A percentile compares a stretch with the other conserved stretches of the same genome.
Conservation (phyloP, 2,888 invertebrate species). For the Cephus pulcher region DNA sequence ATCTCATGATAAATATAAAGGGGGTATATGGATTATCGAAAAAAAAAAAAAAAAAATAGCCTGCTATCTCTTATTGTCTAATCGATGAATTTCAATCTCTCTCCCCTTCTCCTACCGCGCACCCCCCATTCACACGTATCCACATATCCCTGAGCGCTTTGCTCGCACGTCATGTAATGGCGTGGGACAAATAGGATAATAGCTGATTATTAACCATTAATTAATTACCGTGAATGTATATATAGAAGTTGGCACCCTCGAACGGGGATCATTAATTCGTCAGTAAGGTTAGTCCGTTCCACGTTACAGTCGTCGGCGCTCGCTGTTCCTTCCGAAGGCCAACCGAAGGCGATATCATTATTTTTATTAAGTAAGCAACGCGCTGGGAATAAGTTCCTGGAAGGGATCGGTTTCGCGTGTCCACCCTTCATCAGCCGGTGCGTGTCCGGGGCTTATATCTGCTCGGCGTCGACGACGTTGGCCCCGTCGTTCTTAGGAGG, state of each 20-base stretch:
- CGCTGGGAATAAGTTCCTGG: conserved; percentile 47
- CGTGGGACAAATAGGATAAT: conserved; percentile 31
- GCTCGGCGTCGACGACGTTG: conserved; percentile 34
- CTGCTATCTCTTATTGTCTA: not conserved
- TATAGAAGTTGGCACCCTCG: not conserved
- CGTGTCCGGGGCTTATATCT: conserved; percentile 56
- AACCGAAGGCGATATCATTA: not conserved
- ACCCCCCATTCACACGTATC: not conserved
- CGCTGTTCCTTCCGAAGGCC: not conserved
- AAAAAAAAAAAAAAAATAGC: too few species aligned
- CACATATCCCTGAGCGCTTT: not conserved
- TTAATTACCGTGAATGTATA: conserved; percentile 30
- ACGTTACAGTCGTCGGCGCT: not conserved
- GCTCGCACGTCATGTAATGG: conserved; percentile 17
- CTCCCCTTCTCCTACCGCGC: not conserved
- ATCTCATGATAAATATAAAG: not conserved
- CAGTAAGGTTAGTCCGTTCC: not conserved
- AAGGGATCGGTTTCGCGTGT: conserved; percentile 62
- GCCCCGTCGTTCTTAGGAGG: conserved; percentile 30
- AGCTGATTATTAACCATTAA: conserved; percentile 40
- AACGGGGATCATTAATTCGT: not conserved
- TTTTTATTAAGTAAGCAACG: conserved; percentile 36
- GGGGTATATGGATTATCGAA: too few species aligned
- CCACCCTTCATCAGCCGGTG: conserved; percentile 56
- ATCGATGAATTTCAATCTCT: not conserved